Conservation (phyloP, 2,888 invertebrate species). For the Agriopis marginaria region DNA sequence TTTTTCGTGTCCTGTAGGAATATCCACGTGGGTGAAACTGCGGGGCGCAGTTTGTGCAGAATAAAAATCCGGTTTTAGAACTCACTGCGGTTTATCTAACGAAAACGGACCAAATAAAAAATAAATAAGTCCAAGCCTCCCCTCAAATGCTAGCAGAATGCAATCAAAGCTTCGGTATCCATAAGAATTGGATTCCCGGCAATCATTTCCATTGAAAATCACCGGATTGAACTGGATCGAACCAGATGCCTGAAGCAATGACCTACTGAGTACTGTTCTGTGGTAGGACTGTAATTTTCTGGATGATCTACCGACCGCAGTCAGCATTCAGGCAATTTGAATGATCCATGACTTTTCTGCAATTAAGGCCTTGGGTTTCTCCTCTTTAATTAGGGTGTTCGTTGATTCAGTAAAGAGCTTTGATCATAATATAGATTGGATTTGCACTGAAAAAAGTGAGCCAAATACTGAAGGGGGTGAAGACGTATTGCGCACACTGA, state of each 20-base stretch:
- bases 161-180: conserved; percentile 50
- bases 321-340: background rate
- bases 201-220: conserved; percentile 23
- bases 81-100: background rate
- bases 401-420: no score
- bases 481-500: no score
- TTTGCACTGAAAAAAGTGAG: no score
- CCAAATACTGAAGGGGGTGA: no score
- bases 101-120: background rate
- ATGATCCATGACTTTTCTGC: background rate
- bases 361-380: background rate
- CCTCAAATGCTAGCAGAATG: conserved; percentile 38
- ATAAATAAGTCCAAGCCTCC: conserved; percentile 8
- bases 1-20: background rate
- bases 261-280: conserved; percentile 6
- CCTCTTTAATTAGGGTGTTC: no score
- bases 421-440: no score
- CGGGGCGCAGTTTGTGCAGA: background rate
- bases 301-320: conserved; percentile 28
- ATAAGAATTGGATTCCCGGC: conserved; percentile 52
- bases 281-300: conserved; percentile 20
- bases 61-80: background rate
- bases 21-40: no score
- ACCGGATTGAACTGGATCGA: conserved; percentile 10
- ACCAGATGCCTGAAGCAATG: conserved; percentile 24